Conservation (phyloP, 2,888 invertebrate species). For the Mechanitis messenoides region DNA sequence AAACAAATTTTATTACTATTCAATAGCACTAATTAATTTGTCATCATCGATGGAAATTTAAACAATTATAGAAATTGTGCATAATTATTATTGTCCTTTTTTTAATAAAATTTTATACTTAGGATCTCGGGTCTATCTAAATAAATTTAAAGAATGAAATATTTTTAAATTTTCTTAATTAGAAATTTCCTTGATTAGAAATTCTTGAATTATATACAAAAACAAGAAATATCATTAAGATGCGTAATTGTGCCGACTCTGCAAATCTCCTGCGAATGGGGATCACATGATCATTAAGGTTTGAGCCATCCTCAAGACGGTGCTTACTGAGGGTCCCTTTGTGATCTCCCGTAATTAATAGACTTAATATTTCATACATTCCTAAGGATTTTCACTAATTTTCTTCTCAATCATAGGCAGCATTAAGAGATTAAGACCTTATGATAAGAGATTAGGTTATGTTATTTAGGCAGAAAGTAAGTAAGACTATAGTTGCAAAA, state of each 20-base stretch:
- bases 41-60: too few relatives aligned
- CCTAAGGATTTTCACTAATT: constrained; percentile 58
- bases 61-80: too few relatives aligned
- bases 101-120: too few relatives aligned
- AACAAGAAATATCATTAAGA: constrained; percentile 29
- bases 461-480: not conserved
- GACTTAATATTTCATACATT: constrained; percentile 65
- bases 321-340: constrained; percentile 54
- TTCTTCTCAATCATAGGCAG: constrained; percentile 42
- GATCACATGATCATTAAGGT: constrained; percentile 62
- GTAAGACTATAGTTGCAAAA: too few relatives aligned
- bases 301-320: constrained; percentile 45
- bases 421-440: constrained; percentile 47
- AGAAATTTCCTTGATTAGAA: not conserved
- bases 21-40: too few relatives aligned
- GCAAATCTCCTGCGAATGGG: constrained; percentile 48
- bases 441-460: constrained; percentile 17
- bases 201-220: constrained; percentile 13
- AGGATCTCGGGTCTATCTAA: too few relatives aligned
- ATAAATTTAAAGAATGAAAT: too few relatives aligned
- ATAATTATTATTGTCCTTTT: too few relatives aligned
- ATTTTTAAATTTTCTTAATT: too few relatives aligned
- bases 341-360: constrained; percentile 63
- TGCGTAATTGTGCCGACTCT: constrained; percentile 40
- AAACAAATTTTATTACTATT: too few relatives aligned